Evolutionary conservation across 2,888 invertebrate genomes (phyloP).

Genomic region (Chrysomela aeneicollis): DNA sequence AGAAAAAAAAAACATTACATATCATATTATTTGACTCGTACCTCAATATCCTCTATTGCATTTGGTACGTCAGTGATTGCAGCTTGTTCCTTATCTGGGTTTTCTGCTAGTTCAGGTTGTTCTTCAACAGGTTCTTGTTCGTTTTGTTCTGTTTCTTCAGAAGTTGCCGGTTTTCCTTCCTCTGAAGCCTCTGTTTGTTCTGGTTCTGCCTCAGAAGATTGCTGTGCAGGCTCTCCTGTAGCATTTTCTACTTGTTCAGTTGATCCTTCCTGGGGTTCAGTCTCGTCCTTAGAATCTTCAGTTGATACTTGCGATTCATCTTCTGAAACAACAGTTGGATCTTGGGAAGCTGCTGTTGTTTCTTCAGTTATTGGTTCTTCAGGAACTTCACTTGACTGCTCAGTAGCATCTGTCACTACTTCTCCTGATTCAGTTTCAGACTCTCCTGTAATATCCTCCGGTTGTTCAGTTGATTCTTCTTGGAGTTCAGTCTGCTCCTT

Average conservation of each 20-base stretch:
- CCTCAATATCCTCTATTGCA: no score
- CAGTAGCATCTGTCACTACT: background rate
- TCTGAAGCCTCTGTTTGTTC: background rate
- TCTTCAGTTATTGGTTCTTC: conserved; percentile 11
- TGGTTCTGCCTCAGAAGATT: conserved; percentile 1
- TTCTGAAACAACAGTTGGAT: background rate
- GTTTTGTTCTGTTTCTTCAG: background rate
- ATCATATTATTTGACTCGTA: no score
- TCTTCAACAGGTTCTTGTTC: background rate
- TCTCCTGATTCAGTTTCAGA: background rate
- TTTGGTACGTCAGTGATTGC: no score
- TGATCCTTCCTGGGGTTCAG: no score
- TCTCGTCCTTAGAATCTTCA: background rate
- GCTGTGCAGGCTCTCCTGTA: no score
- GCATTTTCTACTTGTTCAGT: background rate
- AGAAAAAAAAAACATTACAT: no score
- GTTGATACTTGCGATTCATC: background rate
- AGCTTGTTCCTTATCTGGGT: no score
- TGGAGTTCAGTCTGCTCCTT: conserved; percentile 1
- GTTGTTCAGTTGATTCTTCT: conserved; percentile 13
- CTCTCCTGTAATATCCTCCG: background rate
- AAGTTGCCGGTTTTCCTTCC: background rate
- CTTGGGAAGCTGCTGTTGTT: background rate
- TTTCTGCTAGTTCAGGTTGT: background rate
- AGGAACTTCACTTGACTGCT: background rate